Percentiles rank a stretch among this genome's conserved stretches.
Evolutionary conservation across 2,797 vertebrate genomes (phyloP).

Genomic region (Poeciliopsis gracilis): DNA sequence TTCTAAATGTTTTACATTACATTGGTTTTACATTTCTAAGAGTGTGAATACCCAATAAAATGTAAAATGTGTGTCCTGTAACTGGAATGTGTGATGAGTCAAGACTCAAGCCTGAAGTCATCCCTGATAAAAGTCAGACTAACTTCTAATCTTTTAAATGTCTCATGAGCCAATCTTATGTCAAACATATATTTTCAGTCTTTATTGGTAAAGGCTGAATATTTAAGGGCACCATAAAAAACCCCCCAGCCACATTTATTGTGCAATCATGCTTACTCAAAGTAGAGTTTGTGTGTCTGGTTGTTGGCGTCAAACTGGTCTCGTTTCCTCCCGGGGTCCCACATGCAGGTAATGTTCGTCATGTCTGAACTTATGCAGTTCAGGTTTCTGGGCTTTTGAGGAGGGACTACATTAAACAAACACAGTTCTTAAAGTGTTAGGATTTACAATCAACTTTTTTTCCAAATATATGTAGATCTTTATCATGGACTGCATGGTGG

Average conservation of each 20-base stretch:
- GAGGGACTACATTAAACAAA: conserved; percentile 55
- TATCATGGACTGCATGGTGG: background rate
- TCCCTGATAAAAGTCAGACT: background rate
- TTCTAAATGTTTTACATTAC: background rate
- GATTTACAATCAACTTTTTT: background rate
- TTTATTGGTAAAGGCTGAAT: background rate
- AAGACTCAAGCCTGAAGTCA: background rate
- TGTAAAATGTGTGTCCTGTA: background rate
- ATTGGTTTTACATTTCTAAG: background rate
- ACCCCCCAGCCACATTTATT: background rate
- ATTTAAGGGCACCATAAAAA: background rate
- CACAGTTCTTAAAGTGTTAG: background rate
- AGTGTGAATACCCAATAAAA: background rate
- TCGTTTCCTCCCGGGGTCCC: conserved; percentile 45
- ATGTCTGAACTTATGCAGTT: conserved; percentile 64
- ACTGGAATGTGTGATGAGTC: background rate
- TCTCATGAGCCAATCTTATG: background rate
- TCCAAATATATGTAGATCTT: background rate
- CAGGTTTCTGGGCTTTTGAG: conserved; percentile 66
- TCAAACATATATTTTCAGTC: background rate
- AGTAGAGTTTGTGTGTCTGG: conserved; percentile 48
- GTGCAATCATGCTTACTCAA: conserved; percentile 51
- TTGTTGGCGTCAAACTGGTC: fast-evolving
- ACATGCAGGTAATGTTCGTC: conserved; percentile 53
- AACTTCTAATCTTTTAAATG: background rate